These are phyloP conservation scores for Nannoperca obscura DNA, from an alignment of 2,797 vertebrate genomes.

Conservation along the genomic window DNA sequence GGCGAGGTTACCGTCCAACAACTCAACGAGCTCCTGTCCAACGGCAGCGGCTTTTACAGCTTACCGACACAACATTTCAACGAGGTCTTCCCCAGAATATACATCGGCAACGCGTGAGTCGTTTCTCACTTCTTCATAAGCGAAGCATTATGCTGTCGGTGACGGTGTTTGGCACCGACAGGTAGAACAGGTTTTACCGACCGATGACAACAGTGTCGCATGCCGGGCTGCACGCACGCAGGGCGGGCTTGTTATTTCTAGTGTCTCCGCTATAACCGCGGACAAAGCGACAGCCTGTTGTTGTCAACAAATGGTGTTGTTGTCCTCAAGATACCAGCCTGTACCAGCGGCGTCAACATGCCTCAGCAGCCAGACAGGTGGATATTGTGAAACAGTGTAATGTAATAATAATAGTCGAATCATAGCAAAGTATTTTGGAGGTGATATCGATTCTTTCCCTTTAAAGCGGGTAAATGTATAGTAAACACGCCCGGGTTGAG, in stretches of 20 bases:
- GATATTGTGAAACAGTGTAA: neutral
- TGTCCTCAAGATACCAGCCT: constrained; percentile 25
- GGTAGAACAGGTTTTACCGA: constrained; percentile 31
- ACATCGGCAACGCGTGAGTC: constrained; percentile 98
- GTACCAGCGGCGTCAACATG: neutral
- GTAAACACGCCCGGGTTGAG: neutral
- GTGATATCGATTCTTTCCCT: neutral
- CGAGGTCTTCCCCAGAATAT: constrained; percentile 94
- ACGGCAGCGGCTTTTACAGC: constrained; percentile 94
- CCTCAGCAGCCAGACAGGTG: constrained; percentile 21
- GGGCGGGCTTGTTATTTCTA: constrained; percentile 39
- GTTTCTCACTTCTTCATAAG: neutral
- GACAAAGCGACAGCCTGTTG: constrained; percentile 69
- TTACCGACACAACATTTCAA: constrained; percentile 96
- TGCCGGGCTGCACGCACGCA: constrained; percentile 41
- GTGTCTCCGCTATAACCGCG: constrained; percentile 25
- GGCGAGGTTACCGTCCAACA: constrained; percentile 90
- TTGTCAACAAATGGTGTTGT: constrained; percentile 48
- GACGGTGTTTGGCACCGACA: constrained; percentile 44
- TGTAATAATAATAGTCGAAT: neutral
- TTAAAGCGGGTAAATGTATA: neutral
- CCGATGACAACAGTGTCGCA: constrained; percentile 61
- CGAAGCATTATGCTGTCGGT: neutral
- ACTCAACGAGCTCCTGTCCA: constrained; percentile 93
- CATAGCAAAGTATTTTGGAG: too few relatives aligned